Evolutionary conservation across 2,888 invertebrate genomes (phyloP).

Genomic region (Alloscopus bannaensis): DNA sequence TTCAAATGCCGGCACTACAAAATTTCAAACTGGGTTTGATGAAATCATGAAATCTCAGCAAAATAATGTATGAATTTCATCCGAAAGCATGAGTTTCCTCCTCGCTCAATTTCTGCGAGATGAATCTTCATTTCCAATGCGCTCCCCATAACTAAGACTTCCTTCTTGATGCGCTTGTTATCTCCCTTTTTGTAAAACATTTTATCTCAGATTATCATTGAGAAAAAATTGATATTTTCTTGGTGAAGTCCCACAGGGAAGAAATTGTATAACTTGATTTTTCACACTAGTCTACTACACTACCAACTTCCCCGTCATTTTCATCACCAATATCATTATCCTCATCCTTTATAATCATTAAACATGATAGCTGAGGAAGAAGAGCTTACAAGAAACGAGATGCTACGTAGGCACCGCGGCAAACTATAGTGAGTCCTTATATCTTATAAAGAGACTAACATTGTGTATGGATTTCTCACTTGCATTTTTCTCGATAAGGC

Average conservation of each 20-base stretch:
- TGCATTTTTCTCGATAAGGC: too few species aligned
- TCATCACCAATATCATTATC: conserved; percentile 27
- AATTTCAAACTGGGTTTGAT: conserved; percentile 23
- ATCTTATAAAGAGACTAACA: too few species aligned
- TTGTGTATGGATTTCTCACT: too few species aligned
- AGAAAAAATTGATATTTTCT: too few species aligned
- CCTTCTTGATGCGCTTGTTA: too few species aligned
- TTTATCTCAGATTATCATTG: conserved; percentile 1
- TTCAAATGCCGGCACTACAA: too few species aligned
- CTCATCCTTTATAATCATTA: not conserved
- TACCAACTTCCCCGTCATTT: conserved; percentile 17
- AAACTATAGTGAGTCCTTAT: too few species aligned
- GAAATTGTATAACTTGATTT: not conserved
- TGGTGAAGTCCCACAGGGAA: too few species aligned
- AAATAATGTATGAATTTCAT: not conserved
- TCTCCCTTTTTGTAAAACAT: not conserved
- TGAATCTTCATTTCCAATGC: too few species aligned
- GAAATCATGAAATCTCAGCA: not conserved
- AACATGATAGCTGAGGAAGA: conserved; percentile 18
- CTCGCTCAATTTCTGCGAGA: not conserved
- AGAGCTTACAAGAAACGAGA: not conserved
- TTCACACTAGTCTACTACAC: conserved; percentile 12
- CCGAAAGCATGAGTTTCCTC: not conserved
- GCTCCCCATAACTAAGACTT: too few species aligned
- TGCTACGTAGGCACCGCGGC: not conserved